Conservation (phyloP, 2,888 invertebrate species). For the Coelogynopora nodosa region DNA sequence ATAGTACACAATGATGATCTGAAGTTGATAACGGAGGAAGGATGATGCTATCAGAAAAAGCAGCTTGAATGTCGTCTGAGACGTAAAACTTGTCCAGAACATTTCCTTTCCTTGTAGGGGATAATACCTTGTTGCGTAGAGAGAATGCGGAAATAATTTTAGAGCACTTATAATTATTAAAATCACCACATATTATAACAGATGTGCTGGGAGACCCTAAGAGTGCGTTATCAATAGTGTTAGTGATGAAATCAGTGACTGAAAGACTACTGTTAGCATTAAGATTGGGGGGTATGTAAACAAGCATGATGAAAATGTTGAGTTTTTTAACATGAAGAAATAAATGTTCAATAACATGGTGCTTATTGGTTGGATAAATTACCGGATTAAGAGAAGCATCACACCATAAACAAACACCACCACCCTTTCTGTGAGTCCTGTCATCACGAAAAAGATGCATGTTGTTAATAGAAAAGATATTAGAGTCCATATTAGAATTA, state of each 20-base stretch:
- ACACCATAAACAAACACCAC: conserved; percentile 17
- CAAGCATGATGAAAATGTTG: background rate
- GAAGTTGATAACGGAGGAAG: conserved; percentile 19
- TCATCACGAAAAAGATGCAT: background rate
- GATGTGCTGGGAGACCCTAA: background rate
- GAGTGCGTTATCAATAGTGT: background rate
- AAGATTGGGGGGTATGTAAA: conserved; percentile 5
- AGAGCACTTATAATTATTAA: background rate
- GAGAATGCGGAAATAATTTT: background rate
- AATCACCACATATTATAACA: conserved; percentile 16
- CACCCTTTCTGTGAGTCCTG: background rate
- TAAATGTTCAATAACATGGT: background rate
- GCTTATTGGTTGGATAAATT: background rate
- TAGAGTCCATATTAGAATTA: background rate
- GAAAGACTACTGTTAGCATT: background rate
- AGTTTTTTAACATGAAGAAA: background rate
- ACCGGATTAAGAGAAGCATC: background rate
- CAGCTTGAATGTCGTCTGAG: background rate
- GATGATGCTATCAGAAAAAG: background rate
- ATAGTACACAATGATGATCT: conserved; percentile 24
- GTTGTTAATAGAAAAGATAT: background rate
- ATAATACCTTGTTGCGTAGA: background rate
- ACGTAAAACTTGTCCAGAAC: conserved; percentile 4
- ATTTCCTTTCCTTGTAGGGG: background rate
- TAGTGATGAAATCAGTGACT: background rate